phyloP scores from a whole-genome alignment of 2,888 invertebrate genomes.

The Acrobasis consociella region DNA sequence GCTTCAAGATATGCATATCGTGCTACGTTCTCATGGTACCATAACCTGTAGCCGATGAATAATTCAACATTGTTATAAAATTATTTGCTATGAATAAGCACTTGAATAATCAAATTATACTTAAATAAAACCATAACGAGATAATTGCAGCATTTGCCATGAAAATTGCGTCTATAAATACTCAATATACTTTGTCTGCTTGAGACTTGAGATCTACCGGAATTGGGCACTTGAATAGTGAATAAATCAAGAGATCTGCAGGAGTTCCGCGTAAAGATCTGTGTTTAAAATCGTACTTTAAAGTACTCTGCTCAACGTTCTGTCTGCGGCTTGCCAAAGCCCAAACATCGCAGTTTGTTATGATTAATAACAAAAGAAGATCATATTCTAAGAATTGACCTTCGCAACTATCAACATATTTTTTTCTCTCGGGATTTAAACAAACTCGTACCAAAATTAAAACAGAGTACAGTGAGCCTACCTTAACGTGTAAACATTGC shows the following conservation, averaged over 20 bases:
- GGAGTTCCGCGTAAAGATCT: neutral
- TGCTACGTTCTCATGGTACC: constrained; percentile 29
- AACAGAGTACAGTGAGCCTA: neutral
- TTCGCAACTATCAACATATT: neutral
- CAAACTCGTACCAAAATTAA: neutral
- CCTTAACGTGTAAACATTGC: neutral
- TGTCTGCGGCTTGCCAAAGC: neutral
- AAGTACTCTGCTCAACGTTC: neutral
- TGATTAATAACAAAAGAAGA: constrained; percentile 4
- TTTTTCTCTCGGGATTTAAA: neutral
- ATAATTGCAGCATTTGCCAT: constrained; percentile 14
- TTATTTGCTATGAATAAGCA: constrained; percentile 18
- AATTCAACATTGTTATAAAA: constrained; percentile 21
- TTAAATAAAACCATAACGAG: constrained; percentile 14
- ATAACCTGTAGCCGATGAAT: constrained; percentile 13
- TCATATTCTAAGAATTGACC: neutral
- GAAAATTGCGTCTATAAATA: constrained; percentile 14
- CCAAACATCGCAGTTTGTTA: neutral
- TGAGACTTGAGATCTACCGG: neutral
- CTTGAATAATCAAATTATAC: constrained; percentile 15
- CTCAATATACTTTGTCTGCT: neutral
- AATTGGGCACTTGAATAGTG: neutral
- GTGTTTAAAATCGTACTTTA: neutral
- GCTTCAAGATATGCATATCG: constrained; percentile 31
- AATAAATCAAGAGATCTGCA: neutral